Evolutionary conservation across 2,888 invertebrate species (phyloP).

Genomic region (Leptopilina myrica): DNA sequence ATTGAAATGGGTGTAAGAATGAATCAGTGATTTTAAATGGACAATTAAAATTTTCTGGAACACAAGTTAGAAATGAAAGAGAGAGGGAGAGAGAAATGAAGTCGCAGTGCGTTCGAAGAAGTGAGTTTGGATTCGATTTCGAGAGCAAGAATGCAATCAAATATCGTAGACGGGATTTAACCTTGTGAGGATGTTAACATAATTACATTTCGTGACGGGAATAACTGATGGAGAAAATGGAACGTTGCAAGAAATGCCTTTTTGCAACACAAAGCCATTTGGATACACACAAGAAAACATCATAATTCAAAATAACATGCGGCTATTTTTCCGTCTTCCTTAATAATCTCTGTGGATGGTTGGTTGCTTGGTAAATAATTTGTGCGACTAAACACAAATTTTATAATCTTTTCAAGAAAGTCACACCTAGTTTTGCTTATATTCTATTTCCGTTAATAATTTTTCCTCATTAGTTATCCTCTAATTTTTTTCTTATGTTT

Average conservation of each 20-base stretch:
- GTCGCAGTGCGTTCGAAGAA: background rate
- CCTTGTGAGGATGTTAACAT: constrained; percentile 34
- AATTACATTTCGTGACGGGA: constrained; percentile 31
- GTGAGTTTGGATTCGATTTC: constrained; percentile 15
- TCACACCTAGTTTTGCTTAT: background rate
- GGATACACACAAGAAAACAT: constrained; percentile 12
- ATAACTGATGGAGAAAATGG: background rate
- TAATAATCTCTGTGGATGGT: background rate
- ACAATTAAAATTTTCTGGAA: no score
- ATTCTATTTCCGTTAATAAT: constrained; percentile 1
- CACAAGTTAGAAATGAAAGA: no score
- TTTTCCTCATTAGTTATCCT: background rate
- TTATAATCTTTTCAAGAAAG: background rate
- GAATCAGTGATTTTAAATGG: no score
- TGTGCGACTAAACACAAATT: background rate
- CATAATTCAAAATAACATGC: constrained; percentile 14
- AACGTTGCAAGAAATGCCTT: constrained; percentile 25
- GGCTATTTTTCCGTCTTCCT: background rate
- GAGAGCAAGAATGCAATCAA: constrained; percentile 47
- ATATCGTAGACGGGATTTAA: constrained; percentile 28
- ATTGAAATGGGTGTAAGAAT: no score
- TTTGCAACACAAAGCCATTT: constrained; percentile 16
- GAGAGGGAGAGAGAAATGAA: background rate
- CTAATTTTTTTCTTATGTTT: background rate
- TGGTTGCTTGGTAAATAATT: no score